phyloP scores from a whole-genome alignment of 2,113 vertebrate species.

The Myrmecophaga tridactyla region DNA sequence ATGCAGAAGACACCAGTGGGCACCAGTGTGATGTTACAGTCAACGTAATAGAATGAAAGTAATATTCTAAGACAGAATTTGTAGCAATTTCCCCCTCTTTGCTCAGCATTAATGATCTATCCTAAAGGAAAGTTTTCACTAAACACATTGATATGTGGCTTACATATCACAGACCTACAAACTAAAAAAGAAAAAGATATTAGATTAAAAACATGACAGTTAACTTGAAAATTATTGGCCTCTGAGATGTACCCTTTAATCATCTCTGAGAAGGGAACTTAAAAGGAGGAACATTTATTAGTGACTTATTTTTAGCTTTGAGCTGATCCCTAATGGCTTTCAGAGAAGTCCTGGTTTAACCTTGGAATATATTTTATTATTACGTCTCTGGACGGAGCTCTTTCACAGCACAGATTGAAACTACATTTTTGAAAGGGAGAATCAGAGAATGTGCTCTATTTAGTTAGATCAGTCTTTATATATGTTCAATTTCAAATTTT shows the following conservation, averaged over 20 bases:
- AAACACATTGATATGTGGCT: neutral
- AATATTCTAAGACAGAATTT: slow-evolving; percentile 24
- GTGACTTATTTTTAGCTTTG: slow-evolving; percentile 76
- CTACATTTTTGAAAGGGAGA: slow-evolving; percentile 75
- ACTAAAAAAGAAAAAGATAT: neutral
- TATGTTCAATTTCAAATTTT: slow-evolving; percentile 22
- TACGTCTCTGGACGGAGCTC: slow-evolving; percentile 63
- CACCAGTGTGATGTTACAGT: slow-evolving; percentile 24
- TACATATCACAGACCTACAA: slow-evolving; percentile 9
- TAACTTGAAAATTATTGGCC: slow-evolving; percentile 67
- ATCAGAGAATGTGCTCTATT: slow-evolving; percentile 64
- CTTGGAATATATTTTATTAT: slow-evolving; percentile 79
- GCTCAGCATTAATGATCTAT: neutral
- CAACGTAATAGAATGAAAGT: slow-evolving; percentile 46
- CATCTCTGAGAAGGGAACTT: slow-evolving; percentile 75
- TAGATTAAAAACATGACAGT: slow-evolving; percentile 64
- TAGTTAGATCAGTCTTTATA: slow-evolving; percentile 58
- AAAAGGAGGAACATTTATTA: slow-evolving; percentile 77
- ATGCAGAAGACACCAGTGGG: neutral
- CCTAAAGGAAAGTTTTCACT: slow-evolving; percentile 26
- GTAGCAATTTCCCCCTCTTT: slow-evolving; percentile 1
- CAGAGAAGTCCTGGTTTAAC: slow-evolving; percentile 69
- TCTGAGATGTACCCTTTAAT: slow-evolving; percentile 76
- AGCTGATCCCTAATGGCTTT: slow-evolving; percentile 77
- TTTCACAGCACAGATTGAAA: slow-evolving; percentile 69